phyloP scores from a whole-genome alignment of 2,888 invertebrate genomes.

The Oscheius sp. region DNA sequence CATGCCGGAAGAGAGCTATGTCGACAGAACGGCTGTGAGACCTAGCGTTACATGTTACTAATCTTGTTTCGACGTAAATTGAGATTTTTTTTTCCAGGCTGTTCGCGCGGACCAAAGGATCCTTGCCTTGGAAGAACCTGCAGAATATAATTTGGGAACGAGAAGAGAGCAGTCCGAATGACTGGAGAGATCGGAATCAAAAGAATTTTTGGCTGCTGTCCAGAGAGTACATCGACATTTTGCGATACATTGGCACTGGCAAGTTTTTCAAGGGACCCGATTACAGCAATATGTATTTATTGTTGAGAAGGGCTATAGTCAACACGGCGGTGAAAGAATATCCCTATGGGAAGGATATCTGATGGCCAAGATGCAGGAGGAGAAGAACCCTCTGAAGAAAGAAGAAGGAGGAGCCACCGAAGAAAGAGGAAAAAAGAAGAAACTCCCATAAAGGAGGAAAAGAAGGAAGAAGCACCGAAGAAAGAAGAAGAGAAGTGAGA shows the following conservation, averaged over 20 bases:
- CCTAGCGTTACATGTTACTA: slow-evolving; percentile 63
- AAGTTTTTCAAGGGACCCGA: slow-evolving; percentile 66
- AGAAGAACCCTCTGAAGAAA: slow-evolving; percentile 10
- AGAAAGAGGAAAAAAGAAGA: slow-evolving; percentile 13
- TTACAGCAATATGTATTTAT: slow-evolving; percentile 58
- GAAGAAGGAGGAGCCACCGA: background rate
- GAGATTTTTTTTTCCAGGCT: slow-evolving; percentile 18
- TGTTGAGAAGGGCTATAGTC: slow-evolving; percentile 54
- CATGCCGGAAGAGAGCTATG: slow-evolving; percentile 60
- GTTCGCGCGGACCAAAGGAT: slow-evolving; percentile 56
- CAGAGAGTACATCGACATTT: slow-evolving; percentile 61
- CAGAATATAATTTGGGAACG: slow-evolving; percentile 59
- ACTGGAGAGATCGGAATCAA: slow-evolving; percentile 50
- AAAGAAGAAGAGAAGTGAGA: background rate
- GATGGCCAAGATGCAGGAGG: slow-evolving; percentile 37
- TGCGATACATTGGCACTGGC: slow-evolving; percentile 55
- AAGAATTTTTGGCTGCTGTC: slow-evolving; percentile 63
- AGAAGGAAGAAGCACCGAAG: slow-evolving; percentile 1
- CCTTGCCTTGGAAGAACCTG: slow-evolving; percentile 60
- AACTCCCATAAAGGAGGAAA: slow-evolving; percentile 3
- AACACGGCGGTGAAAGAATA: slow-evolving; percentile 50
- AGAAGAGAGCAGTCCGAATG: slow-evolving; percentile 53
- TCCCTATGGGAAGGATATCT: slow-evolving; percentile 55
- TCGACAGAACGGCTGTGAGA: slow-evolving; percentile 66
- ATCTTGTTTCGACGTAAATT: too few relatives aligned